These are phyloP conservation scores for Mystacides longicornis DNA, from an alignment of 2,888 invertebrate genomes.

Conservation along the genomic window DNA sequence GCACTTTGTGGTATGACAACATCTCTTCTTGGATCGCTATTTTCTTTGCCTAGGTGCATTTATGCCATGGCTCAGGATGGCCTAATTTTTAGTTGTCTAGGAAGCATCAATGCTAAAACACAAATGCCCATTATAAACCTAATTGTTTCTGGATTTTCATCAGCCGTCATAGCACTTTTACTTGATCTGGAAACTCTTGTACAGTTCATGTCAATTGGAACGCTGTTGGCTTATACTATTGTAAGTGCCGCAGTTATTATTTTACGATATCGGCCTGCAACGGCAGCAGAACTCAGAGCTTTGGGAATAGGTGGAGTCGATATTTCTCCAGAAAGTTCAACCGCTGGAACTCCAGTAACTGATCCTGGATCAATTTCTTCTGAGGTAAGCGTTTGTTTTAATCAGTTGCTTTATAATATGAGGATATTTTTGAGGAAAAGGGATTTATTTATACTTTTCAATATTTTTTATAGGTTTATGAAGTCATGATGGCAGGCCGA, in stretches of 20 bases:
- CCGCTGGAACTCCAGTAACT: conserved; percentile 54
- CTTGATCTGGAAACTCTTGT: conserved; percentile 86
- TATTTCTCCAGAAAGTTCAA: conserved; percentile 51
- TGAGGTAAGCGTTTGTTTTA: conserved; percentile 34
- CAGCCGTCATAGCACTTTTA: conserved; percentile 71
- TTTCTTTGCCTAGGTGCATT: conserved; percentile 77
- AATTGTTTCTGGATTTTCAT: conserved; percentile 66
- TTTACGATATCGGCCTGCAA: conserved; percentile 65
- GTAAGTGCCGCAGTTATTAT: conserved; percentile 87
- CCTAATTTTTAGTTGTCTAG: conserved; percentile 71
- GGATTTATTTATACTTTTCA: no score
- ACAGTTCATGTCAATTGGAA: conserved; percentile 92
- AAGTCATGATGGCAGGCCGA: conserved; percentile 63
- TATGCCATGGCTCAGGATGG: conserved; percentile 91
- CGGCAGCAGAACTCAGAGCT: conserved; percentile 43
- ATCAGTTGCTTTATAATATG: no score
- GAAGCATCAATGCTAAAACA: conserved; percentile 68
- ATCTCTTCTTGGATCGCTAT: conserved; percentile 76
- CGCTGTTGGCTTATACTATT: conserved; percentile 81
- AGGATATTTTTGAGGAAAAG: no score
- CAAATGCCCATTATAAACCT: conserved; percentile 74
- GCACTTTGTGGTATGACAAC: conserved; percentile 91
- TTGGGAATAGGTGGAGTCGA: conserved; percentile 45
- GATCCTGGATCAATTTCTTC: conserved; percentile 54
- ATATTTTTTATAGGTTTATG: conserved; percentile 41